Base-by-base conservation (phyloP, 2,888 invertebrate genomes). In the Mayetiola destructor region DNA sequence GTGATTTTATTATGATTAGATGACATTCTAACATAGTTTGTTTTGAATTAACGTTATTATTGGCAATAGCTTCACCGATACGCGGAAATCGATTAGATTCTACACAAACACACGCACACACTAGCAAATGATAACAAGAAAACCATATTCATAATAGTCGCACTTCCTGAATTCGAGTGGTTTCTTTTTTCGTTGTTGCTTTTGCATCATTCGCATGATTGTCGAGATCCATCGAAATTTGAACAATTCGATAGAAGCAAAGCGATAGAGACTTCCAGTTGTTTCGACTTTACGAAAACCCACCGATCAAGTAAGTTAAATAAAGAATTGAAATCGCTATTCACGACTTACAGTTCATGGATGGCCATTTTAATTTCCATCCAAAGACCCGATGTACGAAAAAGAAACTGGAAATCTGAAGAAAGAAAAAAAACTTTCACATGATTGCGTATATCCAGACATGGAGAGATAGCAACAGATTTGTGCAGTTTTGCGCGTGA, bases 31-130 rank as follows among this genome's bases (percentile, higher is more conserved):
- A n/a, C n/a, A n/a, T n/a, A n/a, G n/a, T n/a, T n/a, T n/a, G n/a
- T n/a, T n/a, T n/a, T n/a, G n/a, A n/a, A n/a, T n/a, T n/a, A n/a
- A n/a, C n/a, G n/a, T n/a, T n/a, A n/a, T n/a, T n/a, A n/a, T n/a
- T n/a, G n/a, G n/a, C n/a, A n/a, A n/a, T 42, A 23, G 23, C 10
- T 42, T n/a, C 4, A 27, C n/a, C 6, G 27, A 48, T 27, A 48
- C 27, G n/a, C 48, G 48, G 48, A 48, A 48, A 48, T 48, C n/a
- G 27, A 27, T 27, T 48, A 4, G 48, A 48, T 48, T 48, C 48
- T 48, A 27, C 27, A 27, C 27, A 48, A n/a, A 48, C 12, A 48
- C 27, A 48, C 40, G 21, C 27, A 23, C n/a, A n/a, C 1, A 16
- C 3, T 3, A n/a, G n/a, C n/a, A n/a, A n/a, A n/a, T n/a, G n/a